These are phyloP conservation scores for Nymphalis io DNA, from an alignment of 1,140 invertebrate genomes.

Conservation along the genomic window DNA sequence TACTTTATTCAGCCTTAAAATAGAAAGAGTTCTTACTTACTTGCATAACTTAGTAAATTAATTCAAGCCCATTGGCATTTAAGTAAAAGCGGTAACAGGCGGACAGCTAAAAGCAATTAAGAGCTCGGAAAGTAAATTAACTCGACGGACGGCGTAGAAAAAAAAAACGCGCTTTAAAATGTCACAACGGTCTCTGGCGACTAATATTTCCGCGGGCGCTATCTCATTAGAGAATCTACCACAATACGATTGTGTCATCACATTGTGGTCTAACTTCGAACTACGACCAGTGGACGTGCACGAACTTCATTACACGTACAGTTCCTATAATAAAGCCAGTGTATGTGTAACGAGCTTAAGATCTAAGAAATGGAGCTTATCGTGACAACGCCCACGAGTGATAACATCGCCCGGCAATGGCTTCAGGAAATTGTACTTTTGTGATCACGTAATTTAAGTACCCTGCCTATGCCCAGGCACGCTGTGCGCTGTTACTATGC, in stretches of 20 bases:
- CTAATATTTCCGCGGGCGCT: slow-evolving; percentile 49
- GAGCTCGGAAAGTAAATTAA: slow-evolving; percentile 17
- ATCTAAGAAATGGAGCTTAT: slow-evolving; percentile 56
- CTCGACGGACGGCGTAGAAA: slow-evolving; percentile 10
- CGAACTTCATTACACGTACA: slow-evolving; percentile 53
- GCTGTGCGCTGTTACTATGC: slow-evolving; percentile 5
- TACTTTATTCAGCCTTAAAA: slow-evolving; percentile 15
- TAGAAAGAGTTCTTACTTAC: slow-evolving; percentile 9
- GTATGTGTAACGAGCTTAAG: slow-evolving; percentile 42
- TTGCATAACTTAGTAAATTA: slow-evolving; percentile 13
- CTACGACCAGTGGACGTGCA: slow-evolving; percentile 48
- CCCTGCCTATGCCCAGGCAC: background rate
- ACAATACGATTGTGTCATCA: slow-evolving; percentile 53
- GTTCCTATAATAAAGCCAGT: slow-evolving; percentile 22
- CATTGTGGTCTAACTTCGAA: slow-evolving; percentile 42
- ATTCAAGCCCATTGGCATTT: slow-evolving; percentile 13
- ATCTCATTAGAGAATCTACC: slow-evolving; percentile 51
- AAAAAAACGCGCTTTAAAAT: slow-evolving; percentile 44
- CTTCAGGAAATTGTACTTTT: slow-evolving; percentile 59
- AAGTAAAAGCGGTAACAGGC: slow-evolving; percentile 11
- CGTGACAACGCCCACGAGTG: slow-evolving; percentile 62
- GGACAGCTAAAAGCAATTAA: slow-evolving; percentile 33
- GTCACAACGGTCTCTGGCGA: slow-evolving; percentile 46
- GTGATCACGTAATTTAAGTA: slow-evolving; percentile 37
- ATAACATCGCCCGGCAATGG: slow-evolving; percentile 62